Evolutionary conservation across 2,113 vertebrate species (phyloP), one percentile per base, ranked within the genome.

Genomic region (Hipposideros armiger): DNA sequence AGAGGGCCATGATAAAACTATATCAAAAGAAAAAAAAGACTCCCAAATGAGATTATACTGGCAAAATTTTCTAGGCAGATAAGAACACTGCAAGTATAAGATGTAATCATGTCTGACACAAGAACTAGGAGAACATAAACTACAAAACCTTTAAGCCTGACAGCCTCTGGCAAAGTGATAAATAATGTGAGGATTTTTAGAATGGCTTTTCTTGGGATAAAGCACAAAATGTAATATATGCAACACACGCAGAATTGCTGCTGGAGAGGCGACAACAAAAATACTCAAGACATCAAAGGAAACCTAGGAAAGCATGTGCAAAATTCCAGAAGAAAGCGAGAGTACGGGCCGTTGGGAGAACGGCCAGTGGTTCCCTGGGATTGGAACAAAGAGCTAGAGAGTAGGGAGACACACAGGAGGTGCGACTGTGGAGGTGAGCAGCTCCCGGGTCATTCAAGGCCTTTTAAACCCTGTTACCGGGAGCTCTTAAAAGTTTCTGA

Each of bases 1-100:
- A 92, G 62, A 87, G 2, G 16, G 62, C 17, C 11, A 28, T 95
- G 70, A 78, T 32, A 87, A 96, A 90, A 91, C 60, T 32, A 11
- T 58, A 56, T 45, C 60, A 76, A 76, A 84, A 84, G 86, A 26
- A 62, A 83, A 69, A 78, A 40, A 74, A 81, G 19, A 67, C 7
- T 90, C 50, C 36, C 10, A 52, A 70, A 62, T 82, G 52, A 56
- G 30, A 81, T 95, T 85, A 62, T 60, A 60, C 64, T 83, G 89
- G 58, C 40, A 92, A 30, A 87, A 69, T 83, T 67, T 86, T 80
- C 45, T 62, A 83, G 86, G 47, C 32, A 70, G 73, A 83, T 28
- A 28, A 9, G 32, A 86, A 64, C 74, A 69, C 30, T 86, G 42
- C 19, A 58, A 62, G 50, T 73, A 14, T 86, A 47, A 87, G 50